Evolutionary conservation across 2,888 invertebrate genomes (phyloP), one percentile per base, ranked within the genome.

Genomic region (Xanthostigma xanthostigma): DNA sequence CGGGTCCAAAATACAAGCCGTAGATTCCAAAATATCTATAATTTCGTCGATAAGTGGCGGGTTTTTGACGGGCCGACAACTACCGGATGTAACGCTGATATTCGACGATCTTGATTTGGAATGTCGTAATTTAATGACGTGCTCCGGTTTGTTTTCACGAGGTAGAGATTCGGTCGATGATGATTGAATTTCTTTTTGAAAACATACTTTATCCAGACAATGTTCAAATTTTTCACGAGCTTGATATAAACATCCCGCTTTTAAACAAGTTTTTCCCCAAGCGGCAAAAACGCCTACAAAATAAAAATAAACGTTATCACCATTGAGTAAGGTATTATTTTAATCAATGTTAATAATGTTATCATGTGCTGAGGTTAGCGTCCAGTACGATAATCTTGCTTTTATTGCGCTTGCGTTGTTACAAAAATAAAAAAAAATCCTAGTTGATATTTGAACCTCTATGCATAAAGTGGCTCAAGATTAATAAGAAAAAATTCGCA

Each of bases 201-300:
- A 53, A 1, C 6, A 27, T 27, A 64, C 62, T 56, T 69, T 71
- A 38, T 74, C 73, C 17, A 75, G 62, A 53, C 78, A 79, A 52
- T 74, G 72, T 40, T 70, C 65, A 58, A 88, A 87, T 64, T 86
- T 87, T 51, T 82, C 79, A 13, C 87, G 68, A 34, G 92, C 92
- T 42, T 79, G 76, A 49, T 76, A 74, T 60, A 84, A 84, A 60
- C 86, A 81, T 0, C 91, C 89, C 0, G 84, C 84, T 57, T 79
- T 81, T 4, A 90, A 67, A 53, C 82, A 86, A 11, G 85, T 81
- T 60, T 90, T 81, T 0, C 92, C 93, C 87, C 92, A 91, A 0
- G 88, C 85, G 0, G 84, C 85, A 74, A 92, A 81, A 0, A 93
- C 88, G 39, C 87, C 82, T 58, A 62, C 63, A 53, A 56, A 44